Percentiles rank a stretch among this genome's conserved stretches.
Conservation (phyloP, 2,888 invertebrate genomes). For the Agrotis puta region DNA sequence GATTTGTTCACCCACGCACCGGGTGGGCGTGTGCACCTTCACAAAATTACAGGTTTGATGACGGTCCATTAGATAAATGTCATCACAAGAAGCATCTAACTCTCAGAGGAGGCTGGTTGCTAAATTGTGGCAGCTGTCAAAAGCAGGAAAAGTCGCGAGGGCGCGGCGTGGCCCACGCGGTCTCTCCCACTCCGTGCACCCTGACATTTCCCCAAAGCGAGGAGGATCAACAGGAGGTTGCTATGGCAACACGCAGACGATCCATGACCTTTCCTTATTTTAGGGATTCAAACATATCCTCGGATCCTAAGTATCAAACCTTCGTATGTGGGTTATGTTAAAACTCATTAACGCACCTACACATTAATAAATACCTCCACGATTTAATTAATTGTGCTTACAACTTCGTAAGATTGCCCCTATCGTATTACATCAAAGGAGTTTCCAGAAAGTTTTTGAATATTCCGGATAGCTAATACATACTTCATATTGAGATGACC, state of each 20-base stretch:
- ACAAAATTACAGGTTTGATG: conserved; percentile 41
- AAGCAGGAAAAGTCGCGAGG: conserved; percentile 47
- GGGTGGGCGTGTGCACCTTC: conserved; percentile 41
- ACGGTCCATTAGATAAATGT: conserved; percentile 49
- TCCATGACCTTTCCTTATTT: conserved; percentile 79
- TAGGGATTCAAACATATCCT: conserved; percentile 45
- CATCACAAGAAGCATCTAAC: conserved; percentile 46
- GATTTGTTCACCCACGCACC: conserved; percentile 42
- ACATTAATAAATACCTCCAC: conserved; percentile 29
- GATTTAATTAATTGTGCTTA: conserved; percentile 19
- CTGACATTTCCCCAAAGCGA: conserved; percentile 76
- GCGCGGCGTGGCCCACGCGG: conserved; percentile 56
- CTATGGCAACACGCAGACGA: conserved; percentile 77
- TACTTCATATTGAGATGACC: conserved; percentile 31
- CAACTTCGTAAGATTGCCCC: conserved; percentile 8
- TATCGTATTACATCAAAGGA: conserved; percentile 31
- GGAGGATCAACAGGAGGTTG: conserved; percentile 81
- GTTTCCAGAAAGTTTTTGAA: conserved; percentile 21
- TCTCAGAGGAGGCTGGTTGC: conserved; percentile 28
- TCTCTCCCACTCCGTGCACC: conserved; percentile 71
- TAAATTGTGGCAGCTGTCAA: conserved; percentile 49
- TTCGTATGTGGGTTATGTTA: conserved; percentile 32
- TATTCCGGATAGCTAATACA: conserved; percentile 18
- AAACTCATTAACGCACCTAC: conserved; percentile 22
- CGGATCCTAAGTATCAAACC: conserved; percentile 40